Evolutionary conservation across 2,113 vertebrate species (phyloP), one percentile per base, ranked within the genome.

Genomic region (Antennarius striatus): DNA sequence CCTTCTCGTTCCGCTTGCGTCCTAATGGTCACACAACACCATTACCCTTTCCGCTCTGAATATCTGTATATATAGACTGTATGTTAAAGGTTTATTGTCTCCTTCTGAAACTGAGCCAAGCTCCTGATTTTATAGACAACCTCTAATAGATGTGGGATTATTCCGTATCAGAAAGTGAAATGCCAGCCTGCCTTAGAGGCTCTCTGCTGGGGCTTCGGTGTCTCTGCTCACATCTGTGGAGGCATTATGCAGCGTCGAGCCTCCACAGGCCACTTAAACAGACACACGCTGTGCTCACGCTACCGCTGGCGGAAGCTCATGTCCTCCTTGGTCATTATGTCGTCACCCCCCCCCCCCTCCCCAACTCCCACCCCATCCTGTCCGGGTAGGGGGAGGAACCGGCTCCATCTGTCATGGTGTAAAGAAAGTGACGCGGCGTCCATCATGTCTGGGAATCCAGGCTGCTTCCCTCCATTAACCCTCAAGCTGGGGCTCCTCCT

Each of bases 361-460:
- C n/a, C n/a, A n/a, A n/a, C n/a, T n/a, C 75, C 72, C 60, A 40
- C 75, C 72, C 56, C 43, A 3, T 79, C 64, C 81, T 81, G 56
- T 43, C 22, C 22, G 22, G 22, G 22, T 22, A 22, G 22, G 17
- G 54, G 69, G 52, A 68, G 10, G 56, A 70, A 56, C 73, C 66
- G 42, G 63, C 73, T 83, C 75, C 80, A 85, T 84, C 69, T 81
- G 81, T 86, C 71, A 79, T 58, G 2, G 64, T 61, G 68, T 76
- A 43, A 63, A 79, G 71, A 76, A 80, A 68, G 63, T 51, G 7
- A 61, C 75, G 7, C 63, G 55, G 70, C 75, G 65, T 73, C 70
- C 73, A 53, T 78, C 70, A 64, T 56, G 77, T 71, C 64, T n/a
- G 75, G 73, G 75, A 78, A 64, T 81, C 58, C 40, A 49, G 68